Evolutionary conservation across 2,797 vertebrate genomes (phyloP).

Genomic region (Yasuhikotakia modesta): DNA sequence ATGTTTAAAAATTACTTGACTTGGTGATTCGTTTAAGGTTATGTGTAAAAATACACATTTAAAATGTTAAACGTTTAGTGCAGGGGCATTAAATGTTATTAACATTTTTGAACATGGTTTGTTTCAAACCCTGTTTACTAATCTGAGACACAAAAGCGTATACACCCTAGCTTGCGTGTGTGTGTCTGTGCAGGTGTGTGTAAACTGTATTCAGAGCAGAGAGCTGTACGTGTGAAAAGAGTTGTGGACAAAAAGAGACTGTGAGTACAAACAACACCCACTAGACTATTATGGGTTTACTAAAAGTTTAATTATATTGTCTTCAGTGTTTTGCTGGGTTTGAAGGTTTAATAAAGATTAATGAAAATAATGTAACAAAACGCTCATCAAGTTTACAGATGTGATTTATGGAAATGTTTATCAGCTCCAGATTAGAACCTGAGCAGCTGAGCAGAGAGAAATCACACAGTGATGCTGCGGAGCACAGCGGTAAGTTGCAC

Average conservation of each 20-base stretch:
- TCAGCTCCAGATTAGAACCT: constrained; percentile 88
- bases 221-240: constrained; percentile 92
- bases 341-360: neutral
- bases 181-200: constrained; percentile 83
- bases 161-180: neutral
- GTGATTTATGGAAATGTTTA: neutral
- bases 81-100: too few species aligned
- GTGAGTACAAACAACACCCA: constrained; percentile 78
- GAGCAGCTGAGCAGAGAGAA: constrained; percentile 78
- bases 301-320: neutral
- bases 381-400: neutral
- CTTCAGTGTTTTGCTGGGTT: neutral
- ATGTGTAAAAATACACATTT: too few species aligned
- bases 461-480: constrained; percentile 73
- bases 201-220: constrained; percentile 95
- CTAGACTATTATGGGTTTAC: neutral
- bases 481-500: constrained; percentile 75
- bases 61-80: neutral
- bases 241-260: constrained; percentile 95
- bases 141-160: too few species aligned
- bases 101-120: neutral
- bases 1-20: too few species aligned
- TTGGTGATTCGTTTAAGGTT: constrained; percentile 7
- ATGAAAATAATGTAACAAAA: too few species aligned
- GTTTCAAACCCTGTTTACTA: too few species aligned